Evolutionary conservation across 2,113 vertebrate species (phyloP).

Genomic region (Tichodroma muraria): DNA sequence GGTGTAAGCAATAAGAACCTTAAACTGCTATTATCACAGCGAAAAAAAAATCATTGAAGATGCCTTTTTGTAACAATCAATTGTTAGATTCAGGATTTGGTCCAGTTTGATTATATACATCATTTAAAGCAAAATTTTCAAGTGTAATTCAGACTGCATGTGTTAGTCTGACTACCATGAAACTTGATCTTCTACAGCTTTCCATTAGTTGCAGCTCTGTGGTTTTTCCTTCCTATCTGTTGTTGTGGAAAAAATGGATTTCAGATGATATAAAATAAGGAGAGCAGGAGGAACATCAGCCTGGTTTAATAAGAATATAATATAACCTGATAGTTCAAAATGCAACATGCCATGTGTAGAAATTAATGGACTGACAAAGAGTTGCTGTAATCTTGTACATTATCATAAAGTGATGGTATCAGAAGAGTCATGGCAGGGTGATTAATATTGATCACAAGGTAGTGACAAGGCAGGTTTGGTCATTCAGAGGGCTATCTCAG

Average conservation of each 20-base stretch:
- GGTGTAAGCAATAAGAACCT: background rate
- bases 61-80: background rate
- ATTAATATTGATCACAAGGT: background rate
- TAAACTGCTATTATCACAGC: background rate
- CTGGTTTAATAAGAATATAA: background rate
- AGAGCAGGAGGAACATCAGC: background rate
- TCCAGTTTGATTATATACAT: background rate
- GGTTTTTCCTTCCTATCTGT: background rate
- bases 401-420: background rate
- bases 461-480: background rate
- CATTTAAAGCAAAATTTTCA: background rate
- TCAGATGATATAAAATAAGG: background rate
- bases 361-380: background rate
- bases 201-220: background rate
- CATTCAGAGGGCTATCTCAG: background rate
- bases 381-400: background rate
- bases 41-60: background rate
- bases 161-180: background rate
- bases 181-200: background rate
- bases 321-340: background rate
- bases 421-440: background rate
- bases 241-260: background rate
- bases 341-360: background rate
- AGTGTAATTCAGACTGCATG: background rate
- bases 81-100: background rate